Conservation (phyloP, 2,888 invertebrate genomes). For the Elaeidobius kamerunicus region DNA sequence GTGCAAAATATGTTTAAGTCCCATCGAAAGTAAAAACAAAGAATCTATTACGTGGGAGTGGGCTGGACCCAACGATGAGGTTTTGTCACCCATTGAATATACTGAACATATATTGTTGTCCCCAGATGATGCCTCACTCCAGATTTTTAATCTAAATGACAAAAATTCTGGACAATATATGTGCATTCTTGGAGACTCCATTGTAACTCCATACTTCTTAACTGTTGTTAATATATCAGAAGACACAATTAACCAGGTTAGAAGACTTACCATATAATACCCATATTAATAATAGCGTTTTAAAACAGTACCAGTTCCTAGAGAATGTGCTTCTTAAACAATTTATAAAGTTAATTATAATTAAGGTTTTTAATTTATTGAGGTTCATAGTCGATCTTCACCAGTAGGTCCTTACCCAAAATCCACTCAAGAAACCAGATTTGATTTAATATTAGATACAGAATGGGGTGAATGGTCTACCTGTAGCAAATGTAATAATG, state of each 20-base stretch:
- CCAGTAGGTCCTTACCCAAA: slow-evolving; percentile 44
- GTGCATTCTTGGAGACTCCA: slow-evolving; percentile 52
- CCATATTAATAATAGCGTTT: too few species aligned
- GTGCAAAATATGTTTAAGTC: slow-evolving; percentile 57
- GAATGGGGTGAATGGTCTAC: slow-evolving; percentile 63
- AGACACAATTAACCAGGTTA: slow-evolving; percentile 33
- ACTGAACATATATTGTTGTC: slow-evolving; percentile 50
- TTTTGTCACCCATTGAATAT: slow-evolving; percentile 45
- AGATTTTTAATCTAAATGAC: slow-evolving; percentile 53
- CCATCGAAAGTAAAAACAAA: slow-evolving; percentile 46
- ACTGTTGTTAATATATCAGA: slow-evolving; percentile 53
- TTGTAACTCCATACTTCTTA: slow-evolving; percentile 51
- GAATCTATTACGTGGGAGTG: slow-evolving; percentile 53
- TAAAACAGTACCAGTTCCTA: not conserved
- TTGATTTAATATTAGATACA: slow-evolving; percentile 52
- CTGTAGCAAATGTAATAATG: slow-evolving; percentile 60
- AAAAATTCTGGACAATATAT: slow-evolving; percentile 57
- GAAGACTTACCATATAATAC: not conserved
- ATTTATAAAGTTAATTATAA: not conserved
- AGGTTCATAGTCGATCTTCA: slow-evolving; percentile 42
- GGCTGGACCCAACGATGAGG: slow-evolving; percentile 36
- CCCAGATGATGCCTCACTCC: slow-evolving; percentile 50
- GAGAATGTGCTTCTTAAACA: not conserved
- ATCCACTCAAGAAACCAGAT: slow-evolving; percentile 38
- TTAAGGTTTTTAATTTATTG: not conserved